These are phyloP conservation scores for Mugil cephalus DNA, from an alignment of 2,113 vertebrate species.

Conservation along the genomic window DNA sequence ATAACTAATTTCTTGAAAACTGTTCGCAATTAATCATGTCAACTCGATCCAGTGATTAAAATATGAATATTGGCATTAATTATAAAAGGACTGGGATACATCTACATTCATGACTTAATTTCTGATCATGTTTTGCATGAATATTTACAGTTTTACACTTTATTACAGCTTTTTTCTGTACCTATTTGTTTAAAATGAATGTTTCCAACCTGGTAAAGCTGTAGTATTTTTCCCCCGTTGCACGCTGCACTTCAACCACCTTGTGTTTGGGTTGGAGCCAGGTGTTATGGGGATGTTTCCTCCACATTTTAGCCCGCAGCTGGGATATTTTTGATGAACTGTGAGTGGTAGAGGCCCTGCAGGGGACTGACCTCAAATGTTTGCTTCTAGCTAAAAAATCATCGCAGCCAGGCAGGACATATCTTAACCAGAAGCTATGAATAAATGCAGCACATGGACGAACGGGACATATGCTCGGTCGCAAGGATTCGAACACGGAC, in stretches of 20 bases:
- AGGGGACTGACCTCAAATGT: conserved; percentile 54
- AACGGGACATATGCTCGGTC: conserved; percentile 22
- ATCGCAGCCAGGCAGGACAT: conserved; percentile 6
- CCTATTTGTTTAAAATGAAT: not conserved
- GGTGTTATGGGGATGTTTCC: conserved; percentile 21
- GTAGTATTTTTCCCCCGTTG: not conserved
- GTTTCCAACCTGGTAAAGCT: not conserved
- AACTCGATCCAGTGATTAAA: not conserved
- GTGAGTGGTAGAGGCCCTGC: conserved; percentile 21
- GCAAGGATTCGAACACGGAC: not conserved
- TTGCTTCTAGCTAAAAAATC: conserved; percentile 23
- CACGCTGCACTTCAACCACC: conserved; percentile 2
- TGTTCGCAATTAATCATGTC: too few species aligned
- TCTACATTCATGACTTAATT: not conserved
- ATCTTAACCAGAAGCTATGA: conserved; percentile 34
- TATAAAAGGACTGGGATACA: not conserved
- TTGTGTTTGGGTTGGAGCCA: not conserved
- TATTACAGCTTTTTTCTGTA: not conserved
- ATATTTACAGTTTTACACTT: too few species aligned
- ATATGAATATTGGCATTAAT: too few species aligned
- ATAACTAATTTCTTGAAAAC: too few species aligned
- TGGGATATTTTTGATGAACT: conserved; percentile 36
- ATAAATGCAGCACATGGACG: conserved; percentile 34
- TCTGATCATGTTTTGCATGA: too few species aligned
- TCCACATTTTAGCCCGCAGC: conserved; percentile 19